Evolutionary conservation across 2,113 vertebrate species (phyloP), one percentile per base, ranked within the genome.

Genomic region (Phalacrocorax aristotelis): DNA sequence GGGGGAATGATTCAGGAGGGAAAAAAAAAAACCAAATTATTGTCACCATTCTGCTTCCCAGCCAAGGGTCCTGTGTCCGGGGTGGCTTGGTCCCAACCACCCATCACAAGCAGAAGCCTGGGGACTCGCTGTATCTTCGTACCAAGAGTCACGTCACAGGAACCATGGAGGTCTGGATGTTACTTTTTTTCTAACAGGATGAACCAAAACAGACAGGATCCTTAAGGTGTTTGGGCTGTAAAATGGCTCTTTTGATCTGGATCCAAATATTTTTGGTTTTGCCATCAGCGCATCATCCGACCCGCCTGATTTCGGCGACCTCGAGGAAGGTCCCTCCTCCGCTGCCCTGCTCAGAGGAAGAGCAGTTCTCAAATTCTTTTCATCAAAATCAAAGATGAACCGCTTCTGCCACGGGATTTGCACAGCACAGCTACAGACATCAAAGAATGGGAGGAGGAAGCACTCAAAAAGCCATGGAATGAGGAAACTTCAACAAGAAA

Each of bases 41-140:
- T 36, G 16, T 57, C 44, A 48, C 5, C 11, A 3, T 32, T 32
- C 19, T 38, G 48, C n/a, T 32, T 57, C 34, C 52, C 64, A 48
- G 34, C 30, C 32, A 36, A 34, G 44, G 44, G n/a, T 29, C 19
- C 23, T 6, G 13, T 25, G 7, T n/a, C 16, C 6, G 23, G 8
- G 13, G 13, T 10, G 1, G 10, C 3, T 69, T 42, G 18, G 26
- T 36, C 60, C 46, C 54, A 54, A 13, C 18, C 20, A 13, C 58
- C 21, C 34, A 30, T 18, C 34, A 15, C 30, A 25, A 6, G 30
- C n/a, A 52, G n/a, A 14, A 48, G 60, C 40, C 23, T 1, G 18
- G 12, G n/a, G 49, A 34, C 49, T 57, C 2, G 2, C 20, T 3
- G 1, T 15, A 12, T 21, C 66, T 34, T 44, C 46, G 3, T 4